A percentile compares a stretch with the other conserved stretches of the same genome.
phyloP scores from a whole-genome alignment of 2,113 vertebrate species.

The Chaenogobius annularis region DNA sequence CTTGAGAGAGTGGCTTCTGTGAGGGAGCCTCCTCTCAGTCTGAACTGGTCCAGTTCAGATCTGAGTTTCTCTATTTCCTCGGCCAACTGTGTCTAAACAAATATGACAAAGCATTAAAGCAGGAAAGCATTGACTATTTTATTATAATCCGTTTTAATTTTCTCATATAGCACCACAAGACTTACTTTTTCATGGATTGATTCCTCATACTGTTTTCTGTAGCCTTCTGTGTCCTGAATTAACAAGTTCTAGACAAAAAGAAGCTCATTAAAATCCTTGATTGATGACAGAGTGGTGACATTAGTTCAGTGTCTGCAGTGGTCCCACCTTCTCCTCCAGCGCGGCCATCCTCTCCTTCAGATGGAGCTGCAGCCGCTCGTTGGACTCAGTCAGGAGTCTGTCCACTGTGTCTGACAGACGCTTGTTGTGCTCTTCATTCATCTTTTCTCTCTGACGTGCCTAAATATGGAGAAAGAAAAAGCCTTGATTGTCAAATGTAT shows the following conservation, averaged over 20 bases:
- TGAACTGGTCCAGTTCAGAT: conserved; percentile 91
- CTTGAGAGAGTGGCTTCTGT: conserved; percentile 93
- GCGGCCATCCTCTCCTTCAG: conserved; percentile 98
- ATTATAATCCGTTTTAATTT: background rate
- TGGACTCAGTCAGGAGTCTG: conserved; percentile 94
- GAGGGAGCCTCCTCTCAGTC: conserved; percentile 90
- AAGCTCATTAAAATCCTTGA: background rate
- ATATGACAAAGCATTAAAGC: background rate
- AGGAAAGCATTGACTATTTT: background rate
- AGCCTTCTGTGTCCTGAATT: conserved; percentile 95
- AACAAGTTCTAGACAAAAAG: conserved; percentile 86
- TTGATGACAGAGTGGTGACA: background rate
- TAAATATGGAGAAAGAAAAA: conserved; percentile 49
- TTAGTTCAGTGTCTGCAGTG: background rate
- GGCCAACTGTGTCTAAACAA: conserved; percentile 87
- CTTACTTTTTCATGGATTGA: conserved; percentile 95
- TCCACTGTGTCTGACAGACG: conserved; percentile 96
- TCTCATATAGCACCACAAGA: background rate
- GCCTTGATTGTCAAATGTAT: no score
- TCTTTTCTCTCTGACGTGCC: conserved; percentile 99
- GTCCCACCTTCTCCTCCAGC: conserved; percentile 90
- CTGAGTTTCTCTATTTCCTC: conserved; percentile 96
- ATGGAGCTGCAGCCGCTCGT: conserved; percentile 94
- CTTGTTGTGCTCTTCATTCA: conserved; percentile 99
- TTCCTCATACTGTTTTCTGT: conserved; percentile 97